phyloP scores from a whole-genome alignment of 2,888 invertebrate species.

The Athalia rosae region DNA sequence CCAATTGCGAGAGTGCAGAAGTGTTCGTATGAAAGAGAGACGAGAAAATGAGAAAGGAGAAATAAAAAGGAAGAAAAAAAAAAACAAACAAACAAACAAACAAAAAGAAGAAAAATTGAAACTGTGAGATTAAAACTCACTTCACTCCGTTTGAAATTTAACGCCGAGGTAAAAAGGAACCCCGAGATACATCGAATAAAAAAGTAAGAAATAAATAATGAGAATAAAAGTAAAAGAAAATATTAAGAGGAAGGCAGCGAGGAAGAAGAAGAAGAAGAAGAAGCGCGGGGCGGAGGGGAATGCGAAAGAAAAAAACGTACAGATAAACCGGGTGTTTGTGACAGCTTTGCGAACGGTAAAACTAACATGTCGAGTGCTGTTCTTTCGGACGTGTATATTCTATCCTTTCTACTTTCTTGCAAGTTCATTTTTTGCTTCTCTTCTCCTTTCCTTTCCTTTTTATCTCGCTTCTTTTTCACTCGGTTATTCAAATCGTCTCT shows the following conservation, averaged over 20 bases:
- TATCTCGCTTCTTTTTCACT: too few species aligned
- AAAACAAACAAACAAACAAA: background rate
- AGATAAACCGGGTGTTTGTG: constrained; percentile 19
- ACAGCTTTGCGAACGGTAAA: background rate
- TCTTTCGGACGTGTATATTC: background rate
- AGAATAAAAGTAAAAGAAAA: background rate
- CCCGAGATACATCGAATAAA: background rate
- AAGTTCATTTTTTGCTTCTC: too few species aligned
- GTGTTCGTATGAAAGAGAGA: background rate
- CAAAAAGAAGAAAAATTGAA: background rate
- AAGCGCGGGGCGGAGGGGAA: background rate
- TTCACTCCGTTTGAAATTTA: constrained; percentile 1
- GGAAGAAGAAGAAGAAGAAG: background rate
- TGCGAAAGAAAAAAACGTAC: background rate
- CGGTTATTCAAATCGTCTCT: too few species aligned
- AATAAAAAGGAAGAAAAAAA: background rate
- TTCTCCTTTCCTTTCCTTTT: too few species aligned
- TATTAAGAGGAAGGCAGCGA: background rate
- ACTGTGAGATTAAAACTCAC: constrained; percentile 21
- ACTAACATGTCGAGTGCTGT: background rate
- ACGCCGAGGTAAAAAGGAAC: background rate
- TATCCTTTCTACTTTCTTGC: background rate
- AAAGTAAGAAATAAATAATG: background rate
- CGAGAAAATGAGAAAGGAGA: background rate
- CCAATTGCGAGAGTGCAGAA: constrained; percentile 12